Evolutionary conservation across 1,140 invertebrate genomes (phyloP).

Genomic region (Drosophila albomicans): DNA sequence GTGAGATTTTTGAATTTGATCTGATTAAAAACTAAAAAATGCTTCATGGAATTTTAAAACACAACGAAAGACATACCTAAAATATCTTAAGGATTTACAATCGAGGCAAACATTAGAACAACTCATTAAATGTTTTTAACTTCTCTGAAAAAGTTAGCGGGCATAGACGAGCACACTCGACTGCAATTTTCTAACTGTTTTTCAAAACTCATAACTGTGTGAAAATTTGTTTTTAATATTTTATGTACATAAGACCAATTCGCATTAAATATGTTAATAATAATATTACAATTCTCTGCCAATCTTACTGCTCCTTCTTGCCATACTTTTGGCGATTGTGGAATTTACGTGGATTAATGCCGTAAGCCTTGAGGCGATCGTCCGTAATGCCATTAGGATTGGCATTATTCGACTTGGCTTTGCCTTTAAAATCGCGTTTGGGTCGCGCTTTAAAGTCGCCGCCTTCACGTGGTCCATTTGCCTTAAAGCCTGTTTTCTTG

Average conservation of each 20-base stretch:
- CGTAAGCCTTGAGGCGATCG: conserved; percentile 93
- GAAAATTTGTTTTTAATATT: conserved; percentile 34
- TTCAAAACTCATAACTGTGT: conserved; percentile 30
- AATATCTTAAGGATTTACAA: too few relatives aligned
- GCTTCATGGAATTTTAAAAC: too few relatives aligned
- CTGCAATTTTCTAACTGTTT: background rate
- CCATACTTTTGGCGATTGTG: conserved; percentile 81
- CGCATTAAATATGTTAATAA: conserved; percentile 26
- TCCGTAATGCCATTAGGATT: conserved; percentile 85
- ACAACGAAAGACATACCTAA: too few relatives aligned
- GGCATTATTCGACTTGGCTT: conserved; percentile 35
- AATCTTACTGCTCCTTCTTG: conserved; percentile 54
- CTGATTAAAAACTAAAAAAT: too few relatives aligned
- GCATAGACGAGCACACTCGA: background rate
- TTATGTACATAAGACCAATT: conserved; percentile 61
- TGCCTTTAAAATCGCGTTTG: conserved; percentile 58
- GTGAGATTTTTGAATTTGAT: too few relatives aligned
- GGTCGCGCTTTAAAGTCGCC: conserved; percentile 39
- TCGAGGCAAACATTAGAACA: too few relatives aligned
- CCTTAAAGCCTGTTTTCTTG: conserved; percentile 28
- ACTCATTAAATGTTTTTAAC: too few relatives aligned
- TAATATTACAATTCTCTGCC: background rate
- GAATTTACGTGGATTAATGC: conserved; percentile 96
- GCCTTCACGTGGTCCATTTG: background rate
- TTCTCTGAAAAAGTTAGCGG: background rate